Evolutionary conservation across 2,113 vertebrate species (phyloP).

Genomic region (Corvus cornix): DNA sequence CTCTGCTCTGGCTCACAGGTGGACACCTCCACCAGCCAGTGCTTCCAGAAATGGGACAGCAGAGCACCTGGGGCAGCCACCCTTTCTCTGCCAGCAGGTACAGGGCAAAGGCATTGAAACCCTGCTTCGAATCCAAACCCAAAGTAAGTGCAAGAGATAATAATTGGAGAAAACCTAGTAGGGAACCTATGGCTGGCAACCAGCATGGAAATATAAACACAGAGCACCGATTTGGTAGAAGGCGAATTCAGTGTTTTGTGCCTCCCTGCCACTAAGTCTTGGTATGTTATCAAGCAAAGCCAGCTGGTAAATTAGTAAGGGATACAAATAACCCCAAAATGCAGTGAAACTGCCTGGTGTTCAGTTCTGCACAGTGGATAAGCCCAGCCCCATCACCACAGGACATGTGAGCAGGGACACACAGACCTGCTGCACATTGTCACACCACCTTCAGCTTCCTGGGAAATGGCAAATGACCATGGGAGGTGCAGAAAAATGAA

Average conservation of each 20-base stretch:
- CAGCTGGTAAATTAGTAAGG: background rate
- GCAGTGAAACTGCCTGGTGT: background rate
- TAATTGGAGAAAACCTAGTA: background rate
- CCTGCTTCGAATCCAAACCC: background rate
- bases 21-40: background rate
- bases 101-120: background rate
- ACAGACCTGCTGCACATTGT: fast-evolving
- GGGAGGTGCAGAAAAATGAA: background rate
- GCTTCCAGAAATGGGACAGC: background rate
- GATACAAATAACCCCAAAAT: background rate
- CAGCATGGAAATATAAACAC: background rate
- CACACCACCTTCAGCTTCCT: background rate
- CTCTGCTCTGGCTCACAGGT: background rate
- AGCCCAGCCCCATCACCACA: background rate
- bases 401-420: background rate
- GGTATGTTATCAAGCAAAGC: background rate
- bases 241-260: background rate
- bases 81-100: background rate
- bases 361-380: background rate
- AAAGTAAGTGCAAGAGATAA: background rate
- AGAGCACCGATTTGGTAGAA: background rate
- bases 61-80: background rate
- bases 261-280: background rate
- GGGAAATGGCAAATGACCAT: background rate
- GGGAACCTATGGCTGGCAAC: background rate